Conservation (phyloP, 2,797 vertebrate species). For the Nyctibius grandis region DNA sequence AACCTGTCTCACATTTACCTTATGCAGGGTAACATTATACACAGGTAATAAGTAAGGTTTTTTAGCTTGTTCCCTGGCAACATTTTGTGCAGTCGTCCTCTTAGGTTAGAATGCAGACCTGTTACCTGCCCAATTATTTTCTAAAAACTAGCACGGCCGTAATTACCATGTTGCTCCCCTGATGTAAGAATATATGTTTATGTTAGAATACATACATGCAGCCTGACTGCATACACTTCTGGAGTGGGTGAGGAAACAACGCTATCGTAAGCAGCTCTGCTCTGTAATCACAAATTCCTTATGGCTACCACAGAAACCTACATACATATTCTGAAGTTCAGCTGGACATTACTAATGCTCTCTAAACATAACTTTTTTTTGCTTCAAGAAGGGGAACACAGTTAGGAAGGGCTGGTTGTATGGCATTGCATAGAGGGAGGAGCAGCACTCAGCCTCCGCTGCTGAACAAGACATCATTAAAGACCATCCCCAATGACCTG, state of each 20-base stretch:
- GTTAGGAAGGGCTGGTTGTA: too few species aligned
- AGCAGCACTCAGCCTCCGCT: background rate
- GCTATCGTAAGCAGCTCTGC: background rate
- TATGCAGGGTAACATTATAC: background rate
- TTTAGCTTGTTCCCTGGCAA: background rate
- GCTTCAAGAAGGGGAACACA: background rate
- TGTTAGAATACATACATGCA: background rate
- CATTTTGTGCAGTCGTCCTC: background rate
- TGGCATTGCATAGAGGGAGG: background rate
- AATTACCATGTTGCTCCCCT: background rate
- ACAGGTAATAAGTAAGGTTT: background rate
- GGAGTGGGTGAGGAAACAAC: background rate
- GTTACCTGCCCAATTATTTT: background rate
- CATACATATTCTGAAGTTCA: background rate
- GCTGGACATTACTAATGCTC: background rate
- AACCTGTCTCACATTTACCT: background rate
- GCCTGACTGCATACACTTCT: background rate
- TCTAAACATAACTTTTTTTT: background rate
- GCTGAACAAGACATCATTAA: background rate
- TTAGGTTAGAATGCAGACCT: background rate
- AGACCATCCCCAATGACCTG: background rate
- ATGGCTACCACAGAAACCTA: background rate
- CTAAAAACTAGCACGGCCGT: background rate
- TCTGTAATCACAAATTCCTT: background rate
- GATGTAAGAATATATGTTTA: background rate